Evolutionary conservation across 2,797 vertebrate genomes (phyloP).

Genomic region (Galagoides demidoff): DNA sequence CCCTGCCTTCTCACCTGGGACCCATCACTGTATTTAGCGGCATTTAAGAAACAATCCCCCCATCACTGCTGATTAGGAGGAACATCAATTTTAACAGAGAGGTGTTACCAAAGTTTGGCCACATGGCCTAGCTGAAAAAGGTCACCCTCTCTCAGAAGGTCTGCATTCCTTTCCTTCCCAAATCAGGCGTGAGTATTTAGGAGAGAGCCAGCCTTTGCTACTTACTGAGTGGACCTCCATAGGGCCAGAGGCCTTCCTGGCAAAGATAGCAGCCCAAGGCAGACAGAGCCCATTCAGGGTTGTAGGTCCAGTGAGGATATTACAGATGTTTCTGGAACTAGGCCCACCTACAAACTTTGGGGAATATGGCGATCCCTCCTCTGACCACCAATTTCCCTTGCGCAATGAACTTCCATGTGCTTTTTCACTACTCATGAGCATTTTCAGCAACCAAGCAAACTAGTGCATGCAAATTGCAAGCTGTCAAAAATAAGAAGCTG

Average conservation of each 20-base stretch:
- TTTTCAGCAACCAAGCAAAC: background rate
- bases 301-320: fast-evolving
- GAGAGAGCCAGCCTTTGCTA: background rate
- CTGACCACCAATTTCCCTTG: background rate
- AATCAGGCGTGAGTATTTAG: fast-evolving
- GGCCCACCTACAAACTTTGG: background rate
- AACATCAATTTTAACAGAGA: background rate
- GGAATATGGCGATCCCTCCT: background rate
- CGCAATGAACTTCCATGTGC: fast-evolving
- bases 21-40: background rate
- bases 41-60: background rate
- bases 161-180: background rate
- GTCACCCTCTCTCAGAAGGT: background rate
- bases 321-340: background rate
- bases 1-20: background rate
- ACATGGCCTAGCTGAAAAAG: background rate
- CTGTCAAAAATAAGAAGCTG: background rate
- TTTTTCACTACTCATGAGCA: fast-evolving
- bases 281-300: too few species aligned
- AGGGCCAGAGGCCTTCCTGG: background rate
- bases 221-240: background rate
- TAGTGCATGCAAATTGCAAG: background rate
- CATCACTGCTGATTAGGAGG: background rate
- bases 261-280: background rate
- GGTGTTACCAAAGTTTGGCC: background rate